A percentile compares a stretch with the other conserved stretches of the same genome.
These are phyloP conservation scores for Stenolophus ochropezus DNA, from an alignment of 2,888 invertebrate genomes.

Conservation along the genomic window DNA sequence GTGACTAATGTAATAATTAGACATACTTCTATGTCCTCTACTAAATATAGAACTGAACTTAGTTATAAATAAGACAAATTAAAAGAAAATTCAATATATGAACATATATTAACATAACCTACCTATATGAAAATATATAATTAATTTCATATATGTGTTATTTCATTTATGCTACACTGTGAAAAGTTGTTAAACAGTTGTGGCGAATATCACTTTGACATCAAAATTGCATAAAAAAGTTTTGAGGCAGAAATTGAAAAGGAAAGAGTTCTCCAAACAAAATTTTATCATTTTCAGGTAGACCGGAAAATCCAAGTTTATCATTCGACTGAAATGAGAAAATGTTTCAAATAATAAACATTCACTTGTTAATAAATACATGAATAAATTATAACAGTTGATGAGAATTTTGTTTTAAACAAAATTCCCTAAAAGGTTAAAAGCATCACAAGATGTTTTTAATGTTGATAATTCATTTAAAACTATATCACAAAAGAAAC, in stretches of 20 bases:
- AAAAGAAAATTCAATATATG: too few species aligned
- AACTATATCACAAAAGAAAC: neutral
- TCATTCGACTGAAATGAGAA: neutral
- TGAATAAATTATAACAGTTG: neutral
- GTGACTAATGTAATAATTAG: too few species aligned
- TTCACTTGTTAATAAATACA: neutral
- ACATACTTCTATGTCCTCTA: too few species aligned
- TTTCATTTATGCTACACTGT: too few species aligned
- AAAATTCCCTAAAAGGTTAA: neutral
- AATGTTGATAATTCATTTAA: neutral
- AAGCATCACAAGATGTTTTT: neutral
- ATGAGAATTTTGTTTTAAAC: neutral
- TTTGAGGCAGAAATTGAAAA: conserved; percentile 23
- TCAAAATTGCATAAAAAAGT: conserved; percentile 31
- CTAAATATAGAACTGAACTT: too few species aligned
- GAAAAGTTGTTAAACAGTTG: neutral
- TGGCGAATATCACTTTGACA: neutral
- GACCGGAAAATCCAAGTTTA: neutral
- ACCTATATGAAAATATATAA: too few species aligned
- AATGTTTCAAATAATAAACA: neutral
- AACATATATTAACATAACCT: too few species aligned
- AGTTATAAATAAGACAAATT: too few species aligned
- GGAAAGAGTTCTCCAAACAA: neutral
- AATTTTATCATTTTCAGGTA: neutral
- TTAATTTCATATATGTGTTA: too few species aligned